A percentile compares a stretch with the other conserved stretches of the same genome.
phyloP scores from a whole-genome alignment of 2,113 vertebrate species.

The Mobula hypostoma region DNA sequence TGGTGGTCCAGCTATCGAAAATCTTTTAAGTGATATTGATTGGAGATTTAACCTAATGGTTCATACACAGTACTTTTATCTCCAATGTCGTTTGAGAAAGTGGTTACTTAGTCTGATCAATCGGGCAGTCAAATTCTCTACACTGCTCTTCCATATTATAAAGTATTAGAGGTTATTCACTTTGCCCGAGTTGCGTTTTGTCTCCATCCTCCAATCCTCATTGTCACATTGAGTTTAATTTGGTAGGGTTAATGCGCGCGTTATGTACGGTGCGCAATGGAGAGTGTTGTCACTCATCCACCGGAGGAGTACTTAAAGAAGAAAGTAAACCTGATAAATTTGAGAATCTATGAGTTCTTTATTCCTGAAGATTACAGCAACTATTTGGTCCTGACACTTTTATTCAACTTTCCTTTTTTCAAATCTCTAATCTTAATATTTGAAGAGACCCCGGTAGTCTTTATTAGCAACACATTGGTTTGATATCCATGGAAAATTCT shows the following conservation, averaged over 20 bases:
- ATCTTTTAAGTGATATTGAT: neutral
- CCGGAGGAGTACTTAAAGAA: neutral
- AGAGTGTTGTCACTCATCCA: neutral
- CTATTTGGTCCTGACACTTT: neutral
- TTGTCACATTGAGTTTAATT: neutral
- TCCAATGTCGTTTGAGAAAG: neutral
- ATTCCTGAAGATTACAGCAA: neutral
- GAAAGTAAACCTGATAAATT: neutral
- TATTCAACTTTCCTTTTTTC: neutral
- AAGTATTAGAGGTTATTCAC: neutral
- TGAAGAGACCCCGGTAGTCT: neutral
- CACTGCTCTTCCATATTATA: neutral
- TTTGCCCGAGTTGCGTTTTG: neutral
- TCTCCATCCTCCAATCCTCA: neutral
- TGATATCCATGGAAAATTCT: neutral
- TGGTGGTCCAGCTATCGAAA: neutral
- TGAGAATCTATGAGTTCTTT: neutral
- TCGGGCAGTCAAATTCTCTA: constrained; percentile 1
- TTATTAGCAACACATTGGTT: neutral
- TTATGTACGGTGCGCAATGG: neutral
- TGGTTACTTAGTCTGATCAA: neutral
- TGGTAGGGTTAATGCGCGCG: neutral
- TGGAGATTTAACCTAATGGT: too few species aligned
- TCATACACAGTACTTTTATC: neutral
- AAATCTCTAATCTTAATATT: neutral